phyloP scores from a whole-genome alignment of 30 jellyfish, hydroid and myxozoan species.

The Chrysaora quinquecirrha region DNA sequence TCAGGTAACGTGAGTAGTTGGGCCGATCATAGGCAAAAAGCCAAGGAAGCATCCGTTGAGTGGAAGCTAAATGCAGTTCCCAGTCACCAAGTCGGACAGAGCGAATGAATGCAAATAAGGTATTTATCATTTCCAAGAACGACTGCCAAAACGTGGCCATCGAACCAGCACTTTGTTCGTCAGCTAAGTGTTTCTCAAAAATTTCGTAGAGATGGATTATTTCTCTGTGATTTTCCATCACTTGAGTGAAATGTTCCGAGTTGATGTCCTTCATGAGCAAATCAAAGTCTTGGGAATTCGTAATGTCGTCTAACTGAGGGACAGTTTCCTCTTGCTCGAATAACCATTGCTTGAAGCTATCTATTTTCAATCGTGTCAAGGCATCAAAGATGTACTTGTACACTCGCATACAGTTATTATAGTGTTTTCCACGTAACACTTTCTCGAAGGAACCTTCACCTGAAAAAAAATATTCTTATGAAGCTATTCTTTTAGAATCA shows the following conservation, averaged over 20 bases:
- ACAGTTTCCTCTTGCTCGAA: background rate
- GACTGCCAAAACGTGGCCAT: conserved; percentile 33
- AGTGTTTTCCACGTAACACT: conserved; percentile 30
- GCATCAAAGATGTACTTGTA: conserved; percentile 21
- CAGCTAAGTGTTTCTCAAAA: background rate
- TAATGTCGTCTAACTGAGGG: background rate
- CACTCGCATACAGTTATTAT: conserved; percentile 40
- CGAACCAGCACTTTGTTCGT: conserved; percentile 1
- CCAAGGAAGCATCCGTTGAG: conserved; percentile 34
- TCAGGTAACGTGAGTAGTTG: conserved; percentile 30
- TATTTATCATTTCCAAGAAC: conserved; percentile 14
- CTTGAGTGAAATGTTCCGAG: no score
- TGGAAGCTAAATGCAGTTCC: conserved; percentile 8
- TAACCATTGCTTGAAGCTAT: conserved; percentile 12
- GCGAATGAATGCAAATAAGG: conserved; percentile 13
- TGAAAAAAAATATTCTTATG: no score
- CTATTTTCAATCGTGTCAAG: conserved; percentile 7
- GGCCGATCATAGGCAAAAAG: conserved; percentile 31
- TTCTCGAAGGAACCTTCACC: conserved; percentile 20
- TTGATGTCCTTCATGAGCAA: background rate
- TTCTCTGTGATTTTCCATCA: no score
- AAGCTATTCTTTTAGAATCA: no score
- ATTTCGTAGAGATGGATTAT: background rate
- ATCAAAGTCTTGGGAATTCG: background rate
- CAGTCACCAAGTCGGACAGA: conserved; percentile 20